Evolutionary conservation across 2,113 vertebrate genomes (phyloP), one percentile per base, ranked within the genome.

Genomic region (Colius striatus): DNA sequence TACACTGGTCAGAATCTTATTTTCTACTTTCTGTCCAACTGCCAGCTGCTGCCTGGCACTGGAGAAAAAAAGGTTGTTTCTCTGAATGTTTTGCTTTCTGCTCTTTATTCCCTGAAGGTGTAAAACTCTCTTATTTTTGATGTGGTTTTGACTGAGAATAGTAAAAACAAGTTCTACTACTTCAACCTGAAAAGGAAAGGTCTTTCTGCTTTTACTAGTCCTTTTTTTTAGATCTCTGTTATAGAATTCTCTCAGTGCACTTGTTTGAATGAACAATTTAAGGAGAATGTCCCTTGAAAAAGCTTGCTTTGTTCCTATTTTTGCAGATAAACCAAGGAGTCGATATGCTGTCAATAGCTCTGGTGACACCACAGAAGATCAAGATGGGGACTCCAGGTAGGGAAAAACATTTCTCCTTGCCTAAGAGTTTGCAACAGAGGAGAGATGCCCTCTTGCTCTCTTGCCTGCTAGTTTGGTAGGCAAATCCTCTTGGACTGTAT

Each of bases 311-410:
- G n/a, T 65, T 95, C 62, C 96, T 48, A 96, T 60, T 84, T 91
- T 50, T 41, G 38, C 96, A 99, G 99, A 94, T 93, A 99, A 99
- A 92, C 99, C 99, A 55, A 97, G 98, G 61, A 99, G 98, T 97
- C 98, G 98, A 48, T 99, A 99, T 2, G 99, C 98, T 29, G 97
- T 99, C 72, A 99, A 98, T 96, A 98, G 98, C 74, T 96, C 98
- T 2, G 98, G 98, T 14, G 99, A 99, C 38, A 95, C 93, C 50
- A 86, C 97, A 10, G 99, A 99, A 87, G 99, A 99, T 94, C 99
- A 98, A 77, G 99, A 99, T 95, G 99, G 99, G 11, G 99, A 99
- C 94, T 98, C 99, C 92, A 99, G 99, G 99, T 99, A 98, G 74
- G 89, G 38, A 50, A 27, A 67, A 57, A 72, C 14, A 8, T 72